These are phyloP conservation scores for Cyrtonyx montezumae DNA, from an alignment of 2,113 vertebrate genomes.

Conservation along the genomic window DNA sequence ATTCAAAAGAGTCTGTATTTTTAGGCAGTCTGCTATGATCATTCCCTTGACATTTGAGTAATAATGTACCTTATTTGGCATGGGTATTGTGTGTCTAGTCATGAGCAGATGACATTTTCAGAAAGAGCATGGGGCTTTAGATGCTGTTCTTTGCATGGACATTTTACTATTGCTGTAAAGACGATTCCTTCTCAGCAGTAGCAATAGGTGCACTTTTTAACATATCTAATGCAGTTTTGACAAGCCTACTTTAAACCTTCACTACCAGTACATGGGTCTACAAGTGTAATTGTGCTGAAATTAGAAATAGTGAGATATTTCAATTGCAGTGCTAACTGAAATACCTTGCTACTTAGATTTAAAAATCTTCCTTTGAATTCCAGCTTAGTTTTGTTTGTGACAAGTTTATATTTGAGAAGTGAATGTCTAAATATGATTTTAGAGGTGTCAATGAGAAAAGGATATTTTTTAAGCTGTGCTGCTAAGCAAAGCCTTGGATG, in stretches of 20 bases:
- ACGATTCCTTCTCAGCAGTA: background rate
- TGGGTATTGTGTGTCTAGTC: background rate
- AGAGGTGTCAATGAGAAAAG: background rate
- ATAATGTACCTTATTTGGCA: conserved; percentile 12
- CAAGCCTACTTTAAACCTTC: background rate
- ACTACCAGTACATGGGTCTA: background rate
- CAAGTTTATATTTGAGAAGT: background rate
- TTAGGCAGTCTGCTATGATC: conserved; percentile 7
- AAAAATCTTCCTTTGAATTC: background rate
- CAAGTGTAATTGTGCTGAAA: background rate
- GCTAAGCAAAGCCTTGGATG: background rate
- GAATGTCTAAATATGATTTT: background rate
- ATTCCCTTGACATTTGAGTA: background rate
- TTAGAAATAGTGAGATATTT: background rate
- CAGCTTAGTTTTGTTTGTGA: background rate
- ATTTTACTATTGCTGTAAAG: background rate
- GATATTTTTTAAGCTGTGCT: background rate
- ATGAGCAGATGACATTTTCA: background rate
- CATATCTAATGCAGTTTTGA: background rate
- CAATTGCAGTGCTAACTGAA: background rate
- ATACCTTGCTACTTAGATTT: background rate
- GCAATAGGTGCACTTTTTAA: background rate
- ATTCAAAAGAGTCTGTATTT: conserved; percentile 20
- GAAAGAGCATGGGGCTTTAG: background rate
- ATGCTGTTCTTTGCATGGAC: background rate